Evolutionary conservation across 2,888 invertebrate species (phyloP), one percentile per base, ranked within the genome.

Genomic region (Biston betularia): DNA sequence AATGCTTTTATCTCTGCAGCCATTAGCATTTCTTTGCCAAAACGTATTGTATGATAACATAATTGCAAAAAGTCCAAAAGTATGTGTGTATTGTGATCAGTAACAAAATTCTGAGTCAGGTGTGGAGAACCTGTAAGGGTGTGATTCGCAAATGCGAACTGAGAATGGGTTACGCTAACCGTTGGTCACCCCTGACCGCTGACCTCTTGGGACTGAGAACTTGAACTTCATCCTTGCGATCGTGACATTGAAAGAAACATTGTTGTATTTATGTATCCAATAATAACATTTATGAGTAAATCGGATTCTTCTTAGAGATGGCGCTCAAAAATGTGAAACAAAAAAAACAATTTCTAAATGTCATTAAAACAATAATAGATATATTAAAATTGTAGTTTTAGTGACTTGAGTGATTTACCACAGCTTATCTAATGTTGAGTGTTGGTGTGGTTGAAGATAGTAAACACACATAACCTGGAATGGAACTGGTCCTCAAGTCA

Each of bases 141-240:
- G 72, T 75, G 76, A 76, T 82, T 79, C 63, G 77, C 78, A 69
- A 78, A 67, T 67, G 62, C 14, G 74, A 52, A 69, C 59, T 65
- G 60, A 68, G 61, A 71, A 57, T 14, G 49, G 58, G 49, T 40
- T 84, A 85, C 74, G 82, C 85, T 74, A 78, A 81, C 90, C 90
- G 93, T 93, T 93, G 90, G 88, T 90, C 92, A 93, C 92, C 92
- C 86, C 85, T 92, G 91, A 90, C 87, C 89, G 76, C 79, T 89
- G 89, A 91, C 91, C 91, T 87, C 86, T 79, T 91, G 92, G 81
- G 91, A 91, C 87, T 84, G 81, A 81, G 84, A 92, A 91, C 87
- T 89, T 89, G 88, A 89, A 88, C 89, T 84, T 82, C 81, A 81
- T 82, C 77, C 79, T 70, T 79, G 71, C 65, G 70, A 74, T 58